Percentiles rank a stretch among this genome's conserved stretches.
These are phyloP conservation scores for Gallirallus australis DNA, from an alignment of 2,797 vertebrate species.

Conservation along the genomic window DNA sequence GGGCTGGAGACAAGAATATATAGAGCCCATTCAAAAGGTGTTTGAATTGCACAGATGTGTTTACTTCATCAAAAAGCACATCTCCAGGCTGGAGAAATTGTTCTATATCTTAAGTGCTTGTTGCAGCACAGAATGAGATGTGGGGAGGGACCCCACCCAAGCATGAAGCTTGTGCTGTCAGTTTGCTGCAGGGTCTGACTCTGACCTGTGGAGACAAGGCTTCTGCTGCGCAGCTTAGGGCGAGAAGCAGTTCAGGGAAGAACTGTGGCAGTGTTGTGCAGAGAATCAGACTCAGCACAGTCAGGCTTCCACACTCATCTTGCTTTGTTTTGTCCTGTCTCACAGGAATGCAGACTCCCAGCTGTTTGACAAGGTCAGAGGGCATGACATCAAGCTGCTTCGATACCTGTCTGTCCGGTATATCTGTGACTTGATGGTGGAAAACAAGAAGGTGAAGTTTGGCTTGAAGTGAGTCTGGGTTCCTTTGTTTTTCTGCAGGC, in stretches of 20 bases:
- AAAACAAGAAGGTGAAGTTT: conserved; percentile 99
- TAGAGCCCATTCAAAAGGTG: neutral
- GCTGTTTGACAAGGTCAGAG: conserved; percentile 97
- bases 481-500: neutral
- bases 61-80: neutral
- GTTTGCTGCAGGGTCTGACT: neutral
- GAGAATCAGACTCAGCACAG: neutral
- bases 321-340: neutral
- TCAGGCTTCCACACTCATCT: neutral
- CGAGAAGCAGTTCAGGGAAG: neutral
- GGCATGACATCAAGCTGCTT: conserved; percentile 95
- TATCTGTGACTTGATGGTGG: conserved; percentile 99
- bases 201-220: neutral
- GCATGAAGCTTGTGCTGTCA: neutral
- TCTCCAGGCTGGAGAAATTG: neutral
- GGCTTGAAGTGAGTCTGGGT: conserved; percentile 92
- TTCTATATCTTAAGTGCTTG: neutral
- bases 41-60: neutral
- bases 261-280: neutral
- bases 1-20: neutral
- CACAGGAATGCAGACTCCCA: conserved; percentile 93
- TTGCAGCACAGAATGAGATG: neutral
- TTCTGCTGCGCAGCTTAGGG: accelerated
- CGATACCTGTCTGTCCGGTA: conserved; percentile 94
- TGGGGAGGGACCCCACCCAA: neutral